phyloP scores from a whole-genome alignment of 1,140 invertebrate species.

The Nephila pilipes region DNA sequence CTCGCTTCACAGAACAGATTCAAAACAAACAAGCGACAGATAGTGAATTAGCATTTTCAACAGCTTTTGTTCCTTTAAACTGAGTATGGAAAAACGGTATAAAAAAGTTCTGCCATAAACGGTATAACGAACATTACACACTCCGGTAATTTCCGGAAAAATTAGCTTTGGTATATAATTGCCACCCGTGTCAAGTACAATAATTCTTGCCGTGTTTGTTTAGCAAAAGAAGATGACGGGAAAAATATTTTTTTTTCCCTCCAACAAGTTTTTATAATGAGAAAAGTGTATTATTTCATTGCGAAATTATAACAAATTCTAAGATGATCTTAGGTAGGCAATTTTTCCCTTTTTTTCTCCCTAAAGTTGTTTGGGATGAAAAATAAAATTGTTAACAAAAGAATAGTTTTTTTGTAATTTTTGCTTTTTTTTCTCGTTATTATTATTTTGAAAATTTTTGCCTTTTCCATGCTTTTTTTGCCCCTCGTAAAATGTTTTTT shows the following conservation, averaged over 20 bases:
- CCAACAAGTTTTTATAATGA: slow-evolving; percentile 59
- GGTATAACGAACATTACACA: slow-evolving; percentile 59
- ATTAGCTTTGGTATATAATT: slow-evolving; percentile 66
- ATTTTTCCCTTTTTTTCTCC: not conserved
- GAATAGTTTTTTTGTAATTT: not conserved
- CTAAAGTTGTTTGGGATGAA: not conserved
- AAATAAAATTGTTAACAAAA: not conserved
- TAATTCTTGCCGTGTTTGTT: slow-evolving; percentile 70
- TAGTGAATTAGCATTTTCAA: slow-evolving; percentile 71
- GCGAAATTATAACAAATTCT: slow-evolving; percentile 40
- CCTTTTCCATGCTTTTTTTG: not conserved
- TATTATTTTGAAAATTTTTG: not conserved
- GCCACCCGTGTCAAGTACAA: slow-evolving; percentile 64
- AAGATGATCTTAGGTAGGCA: not conserved
- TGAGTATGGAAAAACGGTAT: not conserved
- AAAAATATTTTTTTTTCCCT: slow-evolving; percentile 53
- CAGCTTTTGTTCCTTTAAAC: slow-evolving; percentile 50
- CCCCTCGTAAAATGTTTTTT: not conserved
- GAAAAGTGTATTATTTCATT: slow-evolving; percentile 53
- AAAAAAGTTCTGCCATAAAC: slow-evolving; percentile 27
- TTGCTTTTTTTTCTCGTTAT: not conserved
- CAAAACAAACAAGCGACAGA: slow-evolving; percentile 50
- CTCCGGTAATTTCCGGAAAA: slow-evolving; percentile 62
- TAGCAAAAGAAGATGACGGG: slow-evolving; percentile 30
- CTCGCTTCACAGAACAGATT: not conserved